phyloP scores from a whole-genome alignment of 92 coral and sea anemone genomes.

The Hydrozoanthus gracilis region DNA sequence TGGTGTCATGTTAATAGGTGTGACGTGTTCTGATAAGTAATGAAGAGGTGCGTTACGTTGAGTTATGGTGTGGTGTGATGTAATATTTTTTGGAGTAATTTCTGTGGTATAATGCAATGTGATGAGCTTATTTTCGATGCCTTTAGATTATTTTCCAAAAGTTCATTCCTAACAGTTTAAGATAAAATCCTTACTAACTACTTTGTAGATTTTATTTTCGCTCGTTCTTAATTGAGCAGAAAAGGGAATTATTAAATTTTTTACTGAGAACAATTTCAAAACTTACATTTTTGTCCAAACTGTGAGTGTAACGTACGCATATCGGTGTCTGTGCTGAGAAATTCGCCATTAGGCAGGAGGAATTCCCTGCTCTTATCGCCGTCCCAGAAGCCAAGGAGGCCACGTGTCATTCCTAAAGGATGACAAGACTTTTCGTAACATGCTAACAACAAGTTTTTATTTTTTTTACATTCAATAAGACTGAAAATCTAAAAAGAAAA shows the following conservation, averaged over 20 bases:
- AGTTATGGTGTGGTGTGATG: too few species aligned
- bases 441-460: conserved; percentile 17
- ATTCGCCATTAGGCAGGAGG: conserved; percentile 63
- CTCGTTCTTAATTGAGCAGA: too few species aligned
- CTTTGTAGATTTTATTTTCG: neutral
- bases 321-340: conserved; percentile 46
- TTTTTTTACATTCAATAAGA: neutral
- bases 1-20: too few species aligned
- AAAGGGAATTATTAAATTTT: neutral
- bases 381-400: conserved; percentile 69
- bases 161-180: neutral
- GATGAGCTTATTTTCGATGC: too few species aligned
- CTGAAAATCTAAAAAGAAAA: too few species aligned
- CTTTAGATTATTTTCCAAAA: too few species aligned
- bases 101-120: too few species aligned
- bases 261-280: neutral
- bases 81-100: too few species aligned
- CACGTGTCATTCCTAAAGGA: conserved; percentile 61
- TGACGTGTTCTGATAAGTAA: too few species aligned
- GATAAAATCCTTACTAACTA: neutral
- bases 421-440: neutral
- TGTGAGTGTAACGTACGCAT: conserved; percentile 48
- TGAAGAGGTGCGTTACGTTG: too few species aligned
- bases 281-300: conserved; percentile 70
- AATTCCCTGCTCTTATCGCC: conserved; percentile 54